These are phyloP conservation scores for Cataglyphis cursor DNA, from an alignment of 2,888 invertebrate genomes.

Conservation along the genomic window DNA sequence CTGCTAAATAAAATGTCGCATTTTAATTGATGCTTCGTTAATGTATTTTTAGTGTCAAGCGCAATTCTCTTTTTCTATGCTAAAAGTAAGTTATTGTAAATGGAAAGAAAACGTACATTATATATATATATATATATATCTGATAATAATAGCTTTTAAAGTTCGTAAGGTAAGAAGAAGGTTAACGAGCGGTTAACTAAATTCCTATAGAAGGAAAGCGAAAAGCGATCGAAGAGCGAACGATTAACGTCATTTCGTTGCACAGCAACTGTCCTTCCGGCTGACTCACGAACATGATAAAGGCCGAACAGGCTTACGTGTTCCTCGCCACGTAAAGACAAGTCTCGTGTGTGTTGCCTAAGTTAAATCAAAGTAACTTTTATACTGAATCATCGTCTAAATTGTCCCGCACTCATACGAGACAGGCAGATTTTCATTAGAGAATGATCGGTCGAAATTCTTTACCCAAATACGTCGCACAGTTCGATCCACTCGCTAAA, in stretches of 20 bases:
- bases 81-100: not conserved
- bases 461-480: not conserved
- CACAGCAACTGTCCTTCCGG: constrained; percentile 60
- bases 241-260: constrained; percentile 36
- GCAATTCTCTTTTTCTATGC: too few species aligned
- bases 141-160: not conserved
- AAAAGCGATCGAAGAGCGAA: constrained; percentile 13
- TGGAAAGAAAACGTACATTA: not conserved
- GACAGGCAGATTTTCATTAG: not conserved
- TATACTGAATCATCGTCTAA: not conserved
- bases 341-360: too few species aligned
- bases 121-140: not conserved
- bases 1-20: not conserved
- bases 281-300: constrained; percentile 71
- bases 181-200: not conserved
- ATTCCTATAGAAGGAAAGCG: not conserved
- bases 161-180: not conserved
- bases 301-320: constrained; percentile 68
- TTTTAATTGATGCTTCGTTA: not conserved
- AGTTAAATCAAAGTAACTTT: not conserved
- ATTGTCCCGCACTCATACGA: not conserved
- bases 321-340: constrained; percentile 51
- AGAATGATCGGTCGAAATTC: not conserved
- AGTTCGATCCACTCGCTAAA: constrained; percentile 18
- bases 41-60: not conserved